These are phyloP conservation scores for Diarsia dahlii DNA, from an alignment of 2,888 invertebrate genomes.

Conservation along the genomic window DNA sequence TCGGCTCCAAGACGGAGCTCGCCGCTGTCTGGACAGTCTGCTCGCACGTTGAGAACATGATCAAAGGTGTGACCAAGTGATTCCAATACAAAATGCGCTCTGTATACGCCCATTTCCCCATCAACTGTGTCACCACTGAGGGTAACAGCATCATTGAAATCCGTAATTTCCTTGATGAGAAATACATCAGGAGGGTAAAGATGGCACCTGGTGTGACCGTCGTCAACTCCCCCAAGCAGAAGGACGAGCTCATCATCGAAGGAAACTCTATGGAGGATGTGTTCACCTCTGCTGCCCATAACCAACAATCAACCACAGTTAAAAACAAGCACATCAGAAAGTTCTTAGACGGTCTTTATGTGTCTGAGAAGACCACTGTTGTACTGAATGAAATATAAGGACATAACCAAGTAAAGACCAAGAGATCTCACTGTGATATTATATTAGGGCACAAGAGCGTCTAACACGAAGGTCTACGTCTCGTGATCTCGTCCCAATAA, in stretches of 20 bases:
- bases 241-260: constrained; percentile 99
- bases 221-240: constrained; percentile 97
- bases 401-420: constrained; percentile 69
- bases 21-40: constrained; percentile 99
- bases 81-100: constrained; percentile 99
- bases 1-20: constrained; percentile 99
- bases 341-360: constrained; percentile 99
- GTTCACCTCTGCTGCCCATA: constrained; percentile 99
- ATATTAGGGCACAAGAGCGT: neutral
- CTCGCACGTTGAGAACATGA: constrained; percentile 99
- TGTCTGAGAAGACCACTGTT: constrained; percentile 99
- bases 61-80: constrained; percentile 98
- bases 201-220: constrained; percentile 99
- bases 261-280: constrained; percentile 99
- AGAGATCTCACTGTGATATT: neutral
- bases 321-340: constrained; percentile 99
- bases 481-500: neutral
- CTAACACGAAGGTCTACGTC: neutral
- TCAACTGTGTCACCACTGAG: constrained; percentile 99
- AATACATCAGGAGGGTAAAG: constrained; percentile 97
- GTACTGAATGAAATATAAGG: constrained; percentile 93
- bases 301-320: constrained; percentile 99
- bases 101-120: constrained; percentile 99
- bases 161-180: constrained; percentile 99
- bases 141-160: constrained; percentile 98